phyloP scores from a whole-genome alignment of 2,797 vertebrate genomes.

The Cryptoprocta ferox region DNA sequence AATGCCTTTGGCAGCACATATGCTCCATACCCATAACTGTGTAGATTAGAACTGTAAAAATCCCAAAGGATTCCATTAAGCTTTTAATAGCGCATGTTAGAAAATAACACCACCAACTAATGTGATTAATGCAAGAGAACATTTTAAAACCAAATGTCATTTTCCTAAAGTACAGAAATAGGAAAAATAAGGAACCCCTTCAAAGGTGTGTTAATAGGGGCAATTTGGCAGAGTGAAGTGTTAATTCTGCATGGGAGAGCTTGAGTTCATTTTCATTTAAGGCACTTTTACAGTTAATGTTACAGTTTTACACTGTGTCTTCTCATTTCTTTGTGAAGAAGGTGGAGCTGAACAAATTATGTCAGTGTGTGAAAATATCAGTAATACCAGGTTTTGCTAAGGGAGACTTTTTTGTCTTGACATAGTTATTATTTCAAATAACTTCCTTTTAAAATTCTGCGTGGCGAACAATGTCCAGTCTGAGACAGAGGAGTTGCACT shows the following conservation, averaged over 20 bases:
- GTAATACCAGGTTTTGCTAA: neutral
- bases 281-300: neutral
- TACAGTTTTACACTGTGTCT: neutral
- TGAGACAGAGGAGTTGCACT: neutral
- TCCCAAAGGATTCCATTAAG: neutral
- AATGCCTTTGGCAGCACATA: neutral
- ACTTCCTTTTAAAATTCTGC: neutral
- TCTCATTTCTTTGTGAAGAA: neutral
- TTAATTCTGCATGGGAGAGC: neutral
- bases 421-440: neutral
- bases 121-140: neutral
- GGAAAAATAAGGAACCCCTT: neutral
- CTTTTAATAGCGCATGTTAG: neutral
- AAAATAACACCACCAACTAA: neutral
- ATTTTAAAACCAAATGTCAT: neutral
- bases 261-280: neutral
- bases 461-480: neutral
- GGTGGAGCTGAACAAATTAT: neutral
- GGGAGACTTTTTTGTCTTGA: neutral
- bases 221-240: neutral
- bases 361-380: neutral
- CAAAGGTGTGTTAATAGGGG: neutral
- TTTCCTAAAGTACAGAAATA: constrained; percentile 46
- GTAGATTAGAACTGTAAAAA: neutral
- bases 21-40: neutral